Base-by-base conservation (phyloP, 1,140 invertebrate species). In the Dinoponera quadriceps region DNA sequence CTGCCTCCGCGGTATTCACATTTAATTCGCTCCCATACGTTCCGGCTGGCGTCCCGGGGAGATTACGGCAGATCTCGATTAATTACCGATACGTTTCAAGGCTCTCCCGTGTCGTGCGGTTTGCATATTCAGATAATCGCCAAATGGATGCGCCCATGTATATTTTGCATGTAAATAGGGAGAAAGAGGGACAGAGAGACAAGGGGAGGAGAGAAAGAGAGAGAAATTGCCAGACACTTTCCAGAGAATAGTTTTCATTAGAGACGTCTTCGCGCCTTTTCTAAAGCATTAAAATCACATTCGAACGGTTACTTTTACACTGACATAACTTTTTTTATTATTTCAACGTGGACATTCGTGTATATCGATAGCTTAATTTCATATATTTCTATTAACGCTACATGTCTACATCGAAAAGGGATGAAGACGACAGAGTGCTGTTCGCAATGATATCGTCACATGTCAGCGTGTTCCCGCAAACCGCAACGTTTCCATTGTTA, bases 11-110 rank as follows among this genome's bases (percentile, higher is more conserved):
- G 49, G n/a, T 66, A 62, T 62, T 80, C 54, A 78, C 55, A 78
- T 69, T 71, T 49, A 81, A 72, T 65, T 81, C 29, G 38, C 18
- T 48, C 57, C 55, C 66, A 57, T 81, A 49, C 33, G 14, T 66
- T 62, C 18, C 38, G 38, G 48, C 33, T 69, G 29, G n/a, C 14
- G 11, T 63, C 22, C 20, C n/a, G 48, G 44, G 22, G 13, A 80
- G 65, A 78, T 78, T 69, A 38, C 51, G 4, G n/a, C 75, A 27
- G 55, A 55, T 69, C 63, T 80, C 66, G 63, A 80, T 78, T 78
- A 78, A 68, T 78, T 68, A 27, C 25, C 20, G 60, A 77, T 75
- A 51, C 59, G 25, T 77, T 65, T 16, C 27, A n/a, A 18, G 20
- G 11, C 29, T 38, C 38, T n/a, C 14, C n/a, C n/a, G 59, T n/a